Conservation (phyloP, 2,888 invertebrate genomes). For the Entomobrya proxima region DNA sequence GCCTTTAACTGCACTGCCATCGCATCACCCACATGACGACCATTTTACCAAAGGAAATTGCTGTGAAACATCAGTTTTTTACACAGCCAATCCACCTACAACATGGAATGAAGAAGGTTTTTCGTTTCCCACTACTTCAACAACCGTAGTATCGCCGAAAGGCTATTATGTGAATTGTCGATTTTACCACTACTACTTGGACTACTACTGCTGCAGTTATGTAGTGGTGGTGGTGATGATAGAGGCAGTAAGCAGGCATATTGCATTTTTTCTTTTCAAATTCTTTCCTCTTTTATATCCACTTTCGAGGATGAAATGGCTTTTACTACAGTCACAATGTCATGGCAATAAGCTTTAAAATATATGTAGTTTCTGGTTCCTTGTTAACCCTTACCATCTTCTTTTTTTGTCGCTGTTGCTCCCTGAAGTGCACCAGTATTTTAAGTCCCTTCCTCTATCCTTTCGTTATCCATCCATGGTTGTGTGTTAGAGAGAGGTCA, state of each 20-base stretch:
- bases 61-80: constrained; percentile 36
- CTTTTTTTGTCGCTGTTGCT: constrained; percentile 18
- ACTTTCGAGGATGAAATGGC: constrained; percentile 38
- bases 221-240: background rate
- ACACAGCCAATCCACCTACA: constrained; percentile 48
- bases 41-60: constrained; percentile 46
- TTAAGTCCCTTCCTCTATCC: constrained; percentile 2
- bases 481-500: constrained; percentile 37
- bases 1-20: background rate
- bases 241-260: background rate
- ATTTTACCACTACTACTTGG: background rate
- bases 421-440: constrained; percentile 39
- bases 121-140: background rate
- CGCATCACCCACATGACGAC: background rate
- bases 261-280: background rate
- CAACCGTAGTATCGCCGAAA: background rate
- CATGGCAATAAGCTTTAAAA: constrained; percentile 45
- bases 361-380: constrained; percentile 52
- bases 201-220: background rate
- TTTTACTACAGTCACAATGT: constrained; percentile 36
- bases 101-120: background rate
- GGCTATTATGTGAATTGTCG: background rate
- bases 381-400: constrained; percentile 43
- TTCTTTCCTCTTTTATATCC: constrained; percentile 6
- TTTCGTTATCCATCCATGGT: background rate